Base-by-base conservation (phyloP, 2,113 vertebrate genomes). In the Myiopsitta monachus region DNA sequence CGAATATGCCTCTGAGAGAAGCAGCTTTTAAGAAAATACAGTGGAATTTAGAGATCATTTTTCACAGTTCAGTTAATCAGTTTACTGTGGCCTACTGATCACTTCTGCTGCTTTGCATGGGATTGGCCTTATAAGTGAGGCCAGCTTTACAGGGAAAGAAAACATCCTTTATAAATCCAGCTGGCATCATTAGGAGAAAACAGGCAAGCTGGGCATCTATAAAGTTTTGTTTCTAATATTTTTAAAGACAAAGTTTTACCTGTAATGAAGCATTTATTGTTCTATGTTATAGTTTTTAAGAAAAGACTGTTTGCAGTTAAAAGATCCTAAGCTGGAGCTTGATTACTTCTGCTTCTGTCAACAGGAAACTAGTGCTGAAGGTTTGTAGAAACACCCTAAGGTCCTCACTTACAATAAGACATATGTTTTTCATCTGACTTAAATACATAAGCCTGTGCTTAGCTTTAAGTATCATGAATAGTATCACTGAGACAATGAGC, bases 31-130 rank as follows among this genome's bases (percentile, higher is more conserved):
- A 87, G 91, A 94, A 92, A 95, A 94, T 91, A 81, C 33, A 87
- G 64, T 68, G 86, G 86, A 94, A 95, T 92, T 83, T 61, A 70
- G 83, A 93, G 83, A 12, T 28, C 3, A 5, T 62, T 95, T 96
- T 88, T 88, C 86, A 78, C 92, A 87, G 80, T 70, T 92, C 79
- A 88, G 22, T 90, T 95, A 88, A 94, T 94, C 83, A 94, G 82
- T 95, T 96, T 96, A 90, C 96, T 94, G 72, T 94, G 92, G 67
- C 88, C 92, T 96, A 93, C 94, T 90, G 95, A 93, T 83, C 88
- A 47, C 31, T 95, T 96, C 75, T 94, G 43, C 62, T 91, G 85
- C 75, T 94, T 87, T 92, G 83, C 92, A 92, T 92, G 90, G 93
- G 90, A 93, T 83, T 93, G 46, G 88, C 94, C 73, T 92, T 94